Evolutionary conservation across 2,113 vertebrate species (phyloP).

Genomic region (Hippocampus barbouri): DNA sequence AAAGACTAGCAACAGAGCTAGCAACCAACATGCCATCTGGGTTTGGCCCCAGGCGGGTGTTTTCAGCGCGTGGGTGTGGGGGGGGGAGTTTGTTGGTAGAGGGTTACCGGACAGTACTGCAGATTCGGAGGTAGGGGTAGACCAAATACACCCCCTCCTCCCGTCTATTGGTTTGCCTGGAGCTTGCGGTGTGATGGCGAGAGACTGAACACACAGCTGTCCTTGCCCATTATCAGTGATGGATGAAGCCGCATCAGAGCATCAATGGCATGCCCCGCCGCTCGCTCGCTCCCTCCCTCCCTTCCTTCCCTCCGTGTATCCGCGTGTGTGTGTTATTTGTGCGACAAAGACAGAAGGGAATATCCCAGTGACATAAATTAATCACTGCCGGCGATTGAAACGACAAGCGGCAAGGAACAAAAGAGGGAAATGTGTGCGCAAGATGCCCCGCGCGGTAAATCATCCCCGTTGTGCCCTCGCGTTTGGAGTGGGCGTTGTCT

Average conservation of each 20-base stretch:
- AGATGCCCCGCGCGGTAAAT: conserved; percentile 35
- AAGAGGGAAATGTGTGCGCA: conserved; percentile 33
- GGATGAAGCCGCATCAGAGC: conserved; percentile 57
- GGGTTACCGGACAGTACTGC: conserved; percentile 35
- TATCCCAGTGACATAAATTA: conserved; percentile 41
- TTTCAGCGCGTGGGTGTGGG: not conserved
- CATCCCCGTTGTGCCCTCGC: conserved; percentile 21
- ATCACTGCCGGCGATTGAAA: conserved; percentile 19
- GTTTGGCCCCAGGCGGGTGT: conserved; percentile 30
- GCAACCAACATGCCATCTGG: conserved; percentile 48
- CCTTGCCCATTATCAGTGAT: conserved; percentile 66
- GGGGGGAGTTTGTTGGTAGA: conserved; percentile 2
- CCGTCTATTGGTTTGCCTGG: conserved; percentile 33
- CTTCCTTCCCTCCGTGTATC: not conserved
- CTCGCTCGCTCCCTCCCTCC: conserved; percentile 44
- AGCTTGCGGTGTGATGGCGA: conserved; percentile 41
- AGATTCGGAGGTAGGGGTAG: conserved; percentile 31
- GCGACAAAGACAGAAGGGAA: conserved; percentile 26
- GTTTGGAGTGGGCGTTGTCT: conserved; percentile 35
- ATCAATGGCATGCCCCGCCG: conserved; percentile 49
- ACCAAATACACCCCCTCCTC: conserved; percentile 43
- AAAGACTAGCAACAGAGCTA: conserved; percentile 36
- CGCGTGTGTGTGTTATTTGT: conserved; percentile 34
- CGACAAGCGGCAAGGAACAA: conserved; percentile 23
- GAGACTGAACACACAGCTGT: conserved; percentile 64